Percentiles rank a stretch among this genome's conserved stretches.
phyloP scores from a whole-genome alignment of 2,888 invertebrate species.

The Muschampia plurimacula region DNA sequence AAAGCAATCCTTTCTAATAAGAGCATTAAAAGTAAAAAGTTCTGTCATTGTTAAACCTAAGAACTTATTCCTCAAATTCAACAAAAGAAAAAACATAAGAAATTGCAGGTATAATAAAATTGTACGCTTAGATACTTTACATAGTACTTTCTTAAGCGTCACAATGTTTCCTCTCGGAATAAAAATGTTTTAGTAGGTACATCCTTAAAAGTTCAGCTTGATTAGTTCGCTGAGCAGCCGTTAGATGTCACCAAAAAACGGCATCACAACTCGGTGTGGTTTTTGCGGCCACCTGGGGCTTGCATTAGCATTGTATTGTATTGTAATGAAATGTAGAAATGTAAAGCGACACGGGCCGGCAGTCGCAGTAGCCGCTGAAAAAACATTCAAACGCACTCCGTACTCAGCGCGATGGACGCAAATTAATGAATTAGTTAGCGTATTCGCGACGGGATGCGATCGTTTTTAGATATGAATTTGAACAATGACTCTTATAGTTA shows the following conservation, averaged over 20 bases:
- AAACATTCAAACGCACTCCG: slow-evolving; percentile 40
- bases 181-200: not conserved
- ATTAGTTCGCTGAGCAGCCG: slow-evolving; percentile 42
- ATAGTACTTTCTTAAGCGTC: not conserved
- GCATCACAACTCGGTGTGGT: slow-evolving; percentile 47
- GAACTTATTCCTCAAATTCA: no score
- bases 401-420: slow-evolving; percentile 47
- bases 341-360: slow-evolving; percentile 43
- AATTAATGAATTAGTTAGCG: slow-evolving; percentile 65
- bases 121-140: not conserved
- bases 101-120: no score
- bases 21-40: no score
- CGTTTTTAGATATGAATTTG: no score
- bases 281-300: slow-evolving; percentile 54
- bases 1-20: no score
- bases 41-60: no score
- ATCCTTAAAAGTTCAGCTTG: slow-evolving; percentile 21
- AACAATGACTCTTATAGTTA: no score
- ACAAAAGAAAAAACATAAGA: no score
- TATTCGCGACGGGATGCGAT: not conserved
- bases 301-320: slow-evolving; percentile 55
- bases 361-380: slow-evolving; percentile 39
- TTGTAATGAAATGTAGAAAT: slow-evolving; percentile 52
- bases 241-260: slow-evolving; percentile 48
- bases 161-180: not conserved